These are phyloP conservation scores for Pseudomyrmex flavicornis DNA, from an alignment of 1,140 invertebrate species.

Conservation along the genomic window DNA sequence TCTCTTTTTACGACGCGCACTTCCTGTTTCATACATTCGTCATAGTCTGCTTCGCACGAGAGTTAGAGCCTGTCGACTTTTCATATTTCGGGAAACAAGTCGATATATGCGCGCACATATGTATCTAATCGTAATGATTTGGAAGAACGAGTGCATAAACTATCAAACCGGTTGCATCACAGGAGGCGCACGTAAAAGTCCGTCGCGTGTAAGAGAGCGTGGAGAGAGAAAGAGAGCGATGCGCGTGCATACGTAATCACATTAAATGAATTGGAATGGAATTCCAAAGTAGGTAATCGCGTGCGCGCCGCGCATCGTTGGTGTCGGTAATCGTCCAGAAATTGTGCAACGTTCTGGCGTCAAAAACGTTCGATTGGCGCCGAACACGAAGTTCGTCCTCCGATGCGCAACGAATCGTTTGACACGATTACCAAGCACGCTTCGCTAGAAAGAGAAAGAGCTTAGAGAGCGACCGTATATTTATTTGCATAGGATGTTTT, in stretches of 20 bases:
- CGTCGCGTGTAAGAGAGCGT: background rate
- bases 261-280: slow-evolving; percentile 72
- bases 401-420: slow-evolving; percentile 1
- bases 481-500: background rate
- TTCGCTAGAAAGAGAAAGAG: background rate
- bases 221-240: slow-evolving; percentile 54
- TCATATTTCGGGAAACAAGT: slow-evolving; percentile 6
- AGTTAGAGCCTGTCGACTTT: slow-evolving; percentile 52
- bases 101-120: background rate
- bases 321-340: slow-evolving; percentile 51
- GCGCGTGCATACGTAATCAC: slow-evolving; percentile 64
- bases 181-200: background rate
- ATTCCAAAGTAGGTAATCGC: slow-evolving; percentile 66
- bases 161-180: slow-evolving; percentile 54
- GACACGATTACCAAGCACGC: slow-evolving; percentile 2
- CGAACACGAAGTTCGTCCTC: slow-evolving; percentile 1
- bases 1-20: slow-evolving; percentile 26
- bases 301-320: slow-evolving; percentile 59
- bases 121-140: slow-evolving; percentile 9
- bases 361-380: slow-evolving; percentile 13
- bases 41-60: slow-evolving; percentile 71
- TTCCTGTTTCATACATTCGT: slow-evolving; percentile 52
- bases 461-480: background rate
- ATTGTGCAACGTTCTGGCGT: slow-evolving; percentile 52
- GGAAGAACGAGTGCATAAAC: slow-evolving; percentile 31